Percentiles rank a stretch among this genome's conserved stretches.
These are phyloP conservation scores for Prorops nasuta DNA, from an alignment of 1,140 invertebrate species.

Conservation along the genomic window DNA sequence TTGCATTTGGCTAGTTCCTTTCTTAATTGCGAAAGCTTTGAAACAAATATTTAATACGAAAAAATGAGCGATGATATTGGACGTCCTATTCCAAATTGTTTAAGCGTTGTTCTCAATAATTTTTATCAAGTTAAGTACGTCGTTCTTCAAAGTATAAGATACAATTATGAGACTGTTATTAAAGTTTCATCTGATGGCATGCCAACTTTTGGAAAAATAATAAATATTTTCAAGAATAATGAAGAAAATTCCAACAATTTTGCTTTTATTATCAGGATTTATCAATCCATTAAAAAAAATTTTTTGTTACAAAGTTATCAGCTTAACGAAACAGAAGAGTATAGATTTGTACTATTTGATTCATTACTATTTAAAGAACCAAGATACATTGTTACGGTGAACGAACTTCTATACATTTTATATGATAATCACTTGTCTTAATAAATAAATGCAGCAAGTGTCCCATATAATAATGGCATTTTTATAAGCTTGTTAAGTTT, in stretches of 20 bases:
- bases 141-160: neutral
- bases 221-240: neutral
- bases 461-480: no score
- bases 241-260: neutral
- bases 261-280: neutral
- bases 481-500: no score
- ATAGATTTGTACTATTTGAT: neutral
- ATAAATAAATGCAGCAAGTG: no score
- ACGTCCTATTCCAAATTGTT: neutral
- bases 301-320: neutral
- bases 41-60: neutral
- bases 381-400: neutral
- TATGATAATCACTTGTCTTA: neutral
- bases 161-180: neutral
- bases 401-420: neutral
- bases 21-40: neutral
- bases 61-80: neutral
- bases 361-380: neutral
- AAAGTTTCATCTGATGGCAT: neutral
- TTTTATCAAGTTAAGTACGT: neutral
- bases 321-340: neutral
- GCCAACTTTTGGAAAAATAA: neutral
- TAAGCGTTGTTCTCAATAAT: neutral
- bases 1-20: neutral
- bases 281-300: slow-evolving; percentile 1